A percentile compares a stretch with the other conserved stretches of the same genome.
Evolutionary conservation across 2,797 vertebrate species (phyloP).

Genomic region (Chromobotia macracanthus): DNA sequence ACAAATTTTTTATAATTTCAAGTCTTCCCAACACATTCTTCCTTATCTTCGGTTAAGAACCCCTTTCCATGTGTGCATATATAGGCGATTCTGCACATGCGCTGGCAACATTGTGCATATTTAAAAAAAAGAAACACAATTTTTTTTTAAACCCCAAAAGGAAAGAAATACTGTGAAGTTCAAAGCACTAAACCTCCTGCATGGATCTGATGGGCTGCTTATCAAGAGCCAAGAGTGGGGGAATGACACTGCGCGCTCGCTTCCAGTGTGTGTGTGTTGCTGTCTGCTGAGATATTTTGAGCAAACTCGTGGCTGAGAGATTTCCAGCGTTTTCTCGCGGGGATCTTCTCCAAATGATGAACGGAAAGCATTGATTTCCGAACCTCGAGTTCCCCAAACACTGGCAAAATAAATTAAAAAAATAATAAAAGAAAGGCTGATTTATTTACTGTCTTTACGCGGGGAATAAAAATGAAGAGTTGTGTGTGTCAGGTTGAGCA

Average conservation of each 20-base stretch:
- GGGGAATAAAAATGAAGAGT: background rate
- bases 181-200: slow-evolving; percentile 36
- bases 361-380: slow-evolving; percentile 18
- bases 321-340: slow-evolving; percentile 24
- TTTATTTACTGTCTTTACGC: background rate
- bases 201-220: slow-evolving; percentile 48
- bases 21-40: slow-evolving; percentile 8
- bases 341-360: slow-evolving; percentile 37
- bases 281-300: slow-evolving; percentile 30
- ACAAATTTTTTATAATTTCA: slow-evolving; percentile 37
- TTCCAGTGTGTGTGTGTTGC: background rate
- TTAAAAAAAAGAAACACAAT: slow-evolving; percentile 20
- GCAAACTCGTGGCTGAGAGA: slow-evolving; percentile 9
- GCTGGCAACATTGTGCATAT: background rate
- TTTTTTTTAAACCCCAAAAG: slow-evolving; percentile 29
- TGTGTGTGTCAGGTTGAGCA: background rate
- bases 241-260: background rate
- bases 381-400: background rate
- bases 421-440: background rate
- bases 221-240: slow-evolving; percentile 36
- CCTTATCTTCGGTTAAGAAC: slow-evolving; percentile 19
- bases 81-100: background rate
- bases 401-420: slow-evolving; percentile 18
- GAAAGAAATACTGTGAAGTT: slow-evolving; percentile 44
- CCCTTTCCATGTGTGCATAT: background rate